Conservation (phyloP, 2,113 vertebrate species). For the Hemibagrus wyckioides region DNA sequence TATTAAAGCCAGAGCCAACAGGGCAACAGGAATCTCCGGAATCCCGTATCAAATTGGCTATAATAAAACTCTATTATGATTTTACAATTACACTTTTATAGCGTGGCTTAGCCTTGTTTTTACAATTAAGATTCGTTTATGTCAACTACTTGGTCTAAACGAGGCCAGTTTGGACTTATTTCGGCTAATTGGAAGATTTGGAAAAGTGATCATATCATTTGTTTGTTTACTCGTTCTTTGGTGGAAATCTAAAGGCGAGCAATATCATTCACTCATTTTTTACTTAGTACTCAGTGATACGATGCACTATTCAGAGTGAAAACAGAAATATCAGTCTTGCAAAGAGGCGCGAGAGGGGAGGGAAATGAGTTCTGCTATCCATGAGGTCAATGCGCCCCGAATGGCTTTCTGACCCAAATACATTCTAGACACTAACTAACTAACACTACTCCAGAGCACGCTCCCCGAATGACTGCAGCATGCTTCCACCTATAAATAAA, state of each 20-base stretch:
- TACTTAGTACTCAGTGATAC: neutral
- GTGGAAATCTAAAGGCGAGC: neutral
- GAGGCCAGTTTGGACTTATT: conserved; percentile 21
- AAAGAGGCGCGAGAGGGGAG: neutral
- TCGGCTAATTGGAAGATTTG: neutral
- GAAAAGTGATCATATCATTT: neutral
- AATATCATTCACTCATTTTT: neutral
- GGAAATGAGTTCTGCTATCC: neutral
- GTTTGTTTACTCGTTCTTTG: neutral
- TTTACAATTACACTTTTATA: conserved; percentile 40
- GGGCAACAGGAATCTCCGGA: conserved; percentile 58
- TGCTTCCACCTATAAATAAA: conserved; percentile 17
- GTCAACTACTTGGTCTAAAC: conserved; percentile 4
- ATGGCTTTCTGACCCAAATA: conserved; percentile 12
- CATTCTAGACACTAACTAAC: neutral
- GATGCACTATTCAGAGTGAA: neutral
- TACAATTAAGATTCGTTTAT: conserved; percentile 15
- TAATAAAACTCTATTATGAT: conserved; percentile 42
- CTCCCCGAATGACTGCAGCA: neutral
- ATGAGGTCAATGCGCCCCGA: neutral
- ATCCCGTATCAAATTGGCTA: conserved; percentile 54
- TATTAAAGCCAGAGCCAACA: conserved; percentile 52
- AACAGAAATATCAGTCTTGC: neutral
- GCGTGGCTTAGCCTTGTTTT: neutral
- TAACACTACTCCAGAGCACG: neutral